Evolutionary conservation across 2,797 vertebrate species (phyloP), one percentile per base, ranked within the genome.

Genomic region (Molossus molossus): DNA sequence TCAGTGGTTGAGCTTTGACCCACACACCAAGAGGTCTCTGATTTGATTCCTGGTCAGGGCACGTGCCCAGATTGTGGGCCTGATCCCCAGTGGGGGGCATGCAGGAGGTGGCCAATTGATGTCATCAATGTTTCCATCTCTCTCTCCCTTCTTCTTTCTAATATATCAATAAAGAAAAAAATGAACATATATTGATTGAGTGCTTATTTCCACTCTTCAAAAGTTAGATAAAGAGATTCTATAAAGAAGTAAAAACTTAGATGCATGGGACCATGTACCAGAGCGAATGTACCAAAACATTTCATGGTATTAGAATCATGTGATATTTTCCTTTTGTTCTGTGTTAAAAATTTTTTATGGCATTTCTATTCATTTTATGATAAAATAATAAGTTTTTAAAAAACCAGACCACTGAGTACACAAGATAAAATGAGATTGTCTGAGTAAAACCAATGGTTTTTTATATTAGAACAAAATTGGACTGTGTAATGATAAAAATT

Each of bases 371-470:
- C 75, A 17, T 60, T 90, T 79, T 62, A 60, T 88, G 89, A 64
- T 48, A 81, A 90, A 83, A 62, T 57, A 50, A 17, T 84, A 72
- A 58, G 80, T 73, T 53, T 40, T 53, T 40, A 45, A 81, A 87
- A 17, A 70, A 50, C n/a, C 15, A 75, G 1, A 58, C 25, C 40
- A 12, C 1, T 77, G 27, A 48, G 3, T 20, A 13, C 6, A 69
- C 20, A 91, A 86, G 27, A 53, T 94, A 80, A 93, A 83, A 87
- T 75, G 53, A 87, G 23, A 64, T 40, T 75, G 9, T 55, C 13
- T 13, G 40, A 55, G 9, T 77, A 60, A 76, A 85, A 77, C 4
- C 27, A 53, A 9, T 57, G 21, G 0, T n/a, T n/a, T 82, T 87
- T 92, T 82, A 67, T 67, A 64, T 64, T 40, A 69, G 11, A 65